Conservation (phyloP, 1,140 invertebrate species). For the Drosophila mauritiana region DNA sequence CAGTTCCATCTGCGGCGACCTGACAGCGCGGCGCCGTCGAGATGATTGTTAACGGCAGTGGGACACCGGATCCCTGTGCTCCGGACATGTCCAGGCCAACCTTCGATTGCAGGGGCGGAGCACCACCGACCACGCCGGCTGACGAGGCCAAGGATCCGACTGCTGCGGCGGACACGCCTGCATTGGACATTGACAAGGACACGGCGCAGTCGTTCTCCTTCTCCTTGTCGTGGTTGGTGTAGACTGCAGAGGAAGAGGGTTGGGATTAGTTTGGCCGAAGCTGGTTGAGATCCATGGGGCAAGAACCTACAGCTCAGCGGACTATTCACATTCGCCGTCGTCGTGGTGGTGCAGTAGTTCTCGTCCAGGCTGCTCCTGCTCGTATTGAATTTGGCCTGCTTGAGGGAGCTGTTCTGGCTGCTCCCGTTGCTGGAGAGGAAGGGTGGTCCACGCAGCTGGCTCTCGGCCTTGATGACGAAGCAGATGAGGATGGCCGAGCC, state of each 20-base stretch:
- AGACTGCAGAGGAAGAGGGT: slow-evolving; percentile 59
- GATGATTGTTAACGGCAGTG: slow-evolving; percentile 83
- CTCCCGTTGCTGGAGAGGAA: slow-evolving; percentile 65
- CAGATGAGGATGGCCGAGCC: slow-evolving; percentile 85
- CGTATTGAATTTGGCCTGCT: slow-evolving; percentile 76
- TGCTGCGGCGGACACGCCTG: slow-evolving; percentile 48
- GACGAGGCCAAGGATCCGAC: slow-evolving; percentile 29
- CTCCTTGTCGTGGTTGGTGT: slow-evolving; percentile 82
- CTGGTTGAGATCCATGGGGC: neutral
- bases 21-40: slow-evolving; percentile 80
- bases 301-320: slow-evolving; percentile 85
- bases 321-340: slow-evolving; percentile 84
- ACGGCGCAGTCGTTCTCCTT: slow-evolving; percentile 75
- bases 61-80: slow-evolving; percentile 43
- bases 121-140: slow-evolving; percentile 2
- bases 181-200: slow-evolving; percentile 44
- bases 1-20: slow-evolving; percentile 23
- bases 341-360: slow-evolving; percentile 83
- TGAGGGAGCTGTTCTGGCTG: slow-evolving; percentile 64
- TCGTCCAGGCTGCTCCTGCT: slow-evolving; percentile 84
- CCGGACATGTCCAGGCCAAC: slow-evolving; percentile 65
- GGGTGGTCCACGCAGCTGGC: slow-evolving; percentile 64
- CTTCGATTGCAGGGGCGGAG: slow-evolving; percentile 52
- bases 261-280: neutral
- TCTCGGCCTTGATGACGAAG: slow-evolving; percentile 85